Evolutionary conservation across 1,140 invertebrate species (phyloP).

Genomic region (Penaeus japonicus): DNA sequence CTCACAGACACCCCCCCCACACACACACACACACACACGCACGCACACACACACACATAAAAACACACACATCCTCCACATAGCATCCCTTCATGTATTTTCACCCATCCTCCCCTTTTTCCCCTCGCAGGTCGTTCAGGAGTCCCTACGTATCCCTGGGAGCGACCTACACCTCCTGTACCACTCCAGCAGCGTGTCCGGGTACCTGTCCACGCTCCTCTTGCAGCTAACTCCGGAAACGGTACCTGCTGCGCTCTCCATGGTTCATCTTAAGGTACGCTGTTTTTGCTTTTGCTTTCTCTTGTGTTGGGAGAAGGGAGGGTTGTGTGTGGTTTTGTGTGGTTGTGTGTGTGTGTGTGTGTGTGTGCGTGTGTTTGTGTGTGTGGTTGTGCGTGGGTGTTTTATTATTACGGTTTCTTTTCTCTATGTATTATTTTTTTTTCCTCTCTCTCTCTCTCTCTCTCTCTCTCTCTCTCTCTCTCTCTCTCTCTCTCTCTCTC

Average conservation of each 20-base stretch:
- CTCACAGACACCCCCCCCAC: no score
- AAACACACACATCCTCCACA: no score
- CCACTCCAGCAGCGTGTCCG: conserved; percentile 88
- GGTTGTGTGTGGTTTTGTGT: no score
- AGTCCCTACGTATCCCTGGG: conserved; percentile 91
- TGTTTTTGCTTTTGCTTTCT: no score
- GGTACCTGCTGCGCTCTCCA: conserved; percentile 80
- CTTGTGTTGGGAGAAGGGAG: no score
- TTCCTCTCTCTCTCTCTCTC: not conserved
- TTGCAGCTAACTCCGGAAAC: conserved; percentile 85
- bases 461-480: not conserved
- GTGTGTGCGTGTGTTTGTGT: no score
- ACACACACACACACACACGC: no score
- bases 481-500: not conserved
- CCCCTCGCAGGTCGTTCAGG: conserved; percentile 85
- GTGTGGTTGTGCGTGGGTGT: not conserved
- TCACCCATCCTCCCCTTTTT: not conserved
- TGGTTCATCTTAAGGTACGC: conserved; percentile 75
- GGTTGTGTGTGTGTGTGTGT: no score
- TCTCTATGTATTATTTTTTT: not conserved
- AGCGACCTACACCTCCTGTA: conserved; percentile 90
- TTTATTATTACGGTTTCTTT: not conserved
- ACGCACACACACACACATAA: no score
- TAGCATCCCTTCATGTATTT: no score
- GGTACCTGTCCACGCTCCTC: conserved; percentile 90